A percentile compares a stretch with the other conserved stretches of the same genome.
Evolutionary conservation across 2,113 vertebrate genomes (phyloP).

Genomic region (Grammomys dolichurus): DNA sequence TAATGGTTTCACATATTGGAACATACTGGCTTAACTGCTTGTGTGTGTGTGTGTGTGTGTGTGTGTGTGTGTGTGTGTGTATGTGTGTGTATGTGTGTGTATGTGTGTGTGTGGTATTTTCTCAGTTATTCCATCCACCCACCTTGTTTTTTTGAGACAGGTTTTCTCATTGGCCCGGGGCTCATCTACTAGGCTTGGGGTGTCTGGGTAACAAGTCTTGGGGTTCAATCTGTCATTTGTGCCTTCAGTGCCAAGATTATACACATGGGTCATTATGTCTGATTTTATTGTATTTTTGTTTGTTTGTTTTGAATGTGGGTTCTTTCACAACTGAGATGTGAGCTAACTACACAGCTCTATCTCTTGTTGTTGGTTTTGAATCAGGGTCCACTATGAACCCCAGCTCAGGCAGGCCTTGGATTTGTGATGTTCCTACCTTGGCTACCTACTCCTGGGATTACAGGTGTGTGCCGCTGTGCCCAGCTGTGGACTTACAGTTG

Average conservation of each 20-base stretch:
- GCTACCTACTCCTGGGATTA: not conserved
- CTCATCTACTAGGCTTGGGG: not conserved
- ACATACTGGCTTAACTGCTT: not conserved
- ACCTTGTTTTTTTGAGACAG: not conserved
- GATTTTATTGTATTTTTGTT: not conserved
- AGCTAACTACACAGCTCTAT: not conserved
- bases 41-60: too few relatives aligned
- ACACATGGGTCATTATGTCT: not conserved
- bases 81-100: not conserved
- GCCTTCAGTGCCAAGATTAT: not conserved
- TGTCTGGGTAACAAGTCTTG: not conserved
- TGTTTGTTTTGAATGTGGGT: not conserved
- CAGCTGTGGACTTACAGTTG: not conserved
- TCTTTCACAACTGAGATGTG: not conserved
- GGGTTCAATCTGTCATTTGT: not conserved
- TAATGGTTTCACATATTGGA: slow-evolving; percentile 21
- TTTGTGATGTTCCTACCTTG: not conserved
- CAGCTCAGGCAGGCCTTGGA: not conserved
- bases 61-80: not conserved
- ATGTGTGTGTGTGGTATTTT: not conserved
- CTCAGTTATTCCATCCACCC: not conserved
- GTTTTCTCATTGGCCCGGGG: not conserved
- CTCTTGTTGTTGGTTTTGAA: not conserved
- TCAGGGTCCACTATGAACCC: not conserved
- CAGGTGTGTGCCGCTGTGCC: not conserved